Conservation (phyloP, 2,888 invertebrate species). For the Xylocampa areola region DNA sequence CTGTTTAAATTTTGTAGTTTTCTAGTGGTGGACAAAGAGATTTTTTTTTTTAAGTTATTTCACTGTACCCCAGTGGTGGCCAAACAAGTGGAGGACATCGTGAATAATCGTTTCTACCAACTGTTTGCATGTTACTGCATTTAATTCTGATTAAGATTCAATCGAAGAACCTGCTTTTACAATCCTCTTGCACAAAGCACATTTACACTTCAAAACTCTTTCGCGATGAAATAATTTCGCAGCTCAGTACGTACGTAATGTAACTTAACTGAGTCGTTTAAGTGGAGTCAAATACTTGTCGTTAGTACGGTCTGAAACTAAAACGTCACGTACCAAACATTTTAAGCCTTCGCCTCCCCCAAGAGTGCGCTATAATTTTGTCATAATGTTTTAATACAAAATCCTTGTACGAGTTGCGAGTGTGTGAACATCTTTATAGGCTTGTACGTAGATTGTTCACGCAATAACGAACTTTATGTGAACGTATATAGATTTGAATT, state of each 20-base stretch:
- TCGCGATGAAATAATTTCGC: slow-evolving; percentile 42
- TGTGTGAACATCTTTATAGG: slow-evolving; percentile 62
- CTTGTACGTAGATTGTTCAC: slow-evolving; percentile 41
- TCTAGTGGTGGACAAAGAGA: too few species aligned
- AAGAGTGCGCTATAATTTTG: slow-evolving; percentile 72
- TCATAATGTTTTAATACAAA: slow-evolving; percentile 74
- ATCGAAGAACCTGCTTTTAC: too few species aligned
- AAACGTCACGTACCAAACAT: slow-evolving; percentile 79
- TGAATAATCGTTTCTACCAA: too few species aligned
- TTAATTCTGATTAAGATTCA: too few species aligned
- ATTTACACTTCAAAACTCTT: slow-evolving; percentile 31
- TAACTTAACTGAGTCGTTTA: slow-evolving; percentile 55
- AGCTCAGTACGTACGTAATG: slow-evolving; percentile 43
- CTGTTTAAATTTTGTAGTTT: too few species aligned
- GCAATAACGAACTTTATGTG: slow-evolving; percentile 51
- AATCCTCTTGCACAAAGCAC: slow-evolving; percentile 13
- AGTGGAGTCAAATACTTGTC: slow-evolving; percentile 69
- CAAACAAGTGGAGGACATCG: too few species aligned
- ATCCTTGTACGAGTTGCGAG: slow-evolving; percentile 62
- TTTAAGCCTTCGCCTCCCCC: slow-evolving; percentile 66
- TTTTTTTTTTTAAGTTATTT: too few species aligned
- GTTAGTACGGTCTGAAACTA: slow-evolving; percentile 73
- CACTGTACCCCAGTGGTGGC: too few species aligned
- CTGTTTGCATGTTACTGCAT: too few species aligned
- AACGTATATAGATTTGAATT: slow-evolving; percentile 46